Conservation (phyloP, 2,113 vertebrate genomes). For the Lonchura striata region DNA sequence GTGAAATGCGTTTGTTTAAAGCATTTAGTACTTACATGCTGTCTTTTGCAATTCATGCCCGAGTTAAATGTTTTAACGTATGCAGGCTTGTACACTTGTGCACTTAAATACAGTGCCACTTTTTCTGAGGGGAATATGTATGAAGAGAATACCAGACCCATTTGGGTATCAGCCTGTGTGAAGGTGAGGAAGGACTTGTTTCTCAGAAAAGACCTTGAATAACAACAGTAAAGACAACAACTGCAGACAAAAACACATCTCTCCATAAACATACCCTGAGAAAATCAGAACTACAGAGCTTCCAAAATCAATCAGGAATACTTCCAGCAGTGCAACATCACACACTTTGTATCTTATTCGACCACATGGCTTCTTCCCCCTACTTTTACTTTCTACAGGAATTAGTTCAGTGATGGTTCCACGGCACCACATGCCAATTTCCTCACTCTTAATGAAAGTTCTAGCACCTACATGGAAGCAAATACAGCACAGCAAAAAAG, state of each 20-base stretch:
- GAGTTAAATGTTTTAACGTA: not conserved
- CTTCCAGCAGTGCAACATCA: slow-evolving; percentile 71
- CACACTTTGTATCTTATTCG: slow-evolving; percentile 65
- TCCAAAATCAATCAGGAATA: slow-evolving; percentile 85
- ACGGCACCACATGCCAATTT: slow-evolving; percentile 81
- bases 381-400: slow-evolving; percentile 57
- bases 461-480: slow-evolving; percentile 67
- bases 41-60: not conserved
- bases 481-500: not conserved
- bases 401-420: slow-evolving; percentile 78
- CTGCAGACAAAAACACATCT: not conserved
- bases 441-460: slow-evolving; percentile 74
- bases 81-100: not conserved
- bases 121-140: not conserved
- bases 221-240: not conserved
- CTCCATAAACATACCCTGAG: slow-evolving; percentile 72
- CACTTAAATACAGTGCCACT: not conserved
- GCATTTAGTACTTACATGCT: rapidly evolving
- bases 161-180: not conserved
- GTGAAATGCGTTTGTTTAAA: not conserved
- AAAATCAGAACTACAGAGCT: slow-evolving; percentile 70
- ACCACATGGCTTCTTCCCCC: slow-evolving; percentile 48
- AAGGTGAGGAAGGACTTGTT: not conserved
- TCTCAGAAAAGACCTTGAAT: not conserved
- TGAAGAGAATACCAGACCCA: not conserved